Base-by-base conservation (phyloP, 2,113 vertebrate genomes). In the Romanogobio albipinnatus region DNA sequence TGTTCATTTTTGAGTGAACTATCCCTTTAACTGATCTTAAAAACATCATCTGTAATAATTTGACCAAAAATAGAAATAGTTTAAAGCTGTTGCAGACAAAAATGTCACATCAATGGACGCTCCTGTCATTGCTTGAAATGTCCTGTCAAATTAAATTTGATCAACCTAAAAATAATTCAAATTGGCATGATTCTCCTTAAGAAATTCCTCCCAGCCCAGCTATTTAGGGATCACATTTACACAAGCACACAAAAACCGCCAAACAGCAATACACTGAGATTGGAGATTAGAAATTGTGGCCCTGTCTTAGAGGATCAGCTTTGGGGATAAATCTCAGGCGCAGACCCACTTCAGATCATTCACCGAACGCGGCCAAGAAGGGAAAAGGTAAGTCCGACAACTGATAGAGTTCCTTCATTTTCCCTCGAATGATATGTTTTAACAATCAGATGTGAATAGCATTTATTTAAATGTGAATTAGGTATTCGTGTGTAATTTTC, bases 231-330 rank as follows among this genome's bases (percentile, higher is more conserved):
- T 75, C n/a, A 39, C 47, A 49, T 68, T 78, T 78, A 59, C 82
- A 85, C 85, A 71, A 58, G 24, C 26, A 24, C 43, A 82, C 56
- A 83, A 26, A 75, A 62, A 70, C 49, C 53, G 5, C 84, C 71
- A 85, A 68, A 85, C 29, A 84, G 79, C 68, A 84, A 84, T 85
- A 85, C 45, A 39, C 76, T 79, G 76, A 86, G 87, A 92, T 90
- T 90, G 85, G 82, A 92, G 95, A 95, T 94, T 94, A 94, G 85
- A 84, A 89, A 83, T 88, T 80, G 90, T 33, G 73, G 88, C 87
- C 86, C 89, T 92, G 90, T 93, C 88, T 92, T 92, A 93, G 91
- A 83, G 94, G 92, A 93, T 95, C 91, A 94, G 92, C 89, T 84
- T 70, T 36, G 81, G 84, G 91, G 88, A 93, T 93, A 95, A 95